phyloP scores from a whole-genome alignment of 1,140 invertebrate species.

The Brachionus manjavacas region DNA sequence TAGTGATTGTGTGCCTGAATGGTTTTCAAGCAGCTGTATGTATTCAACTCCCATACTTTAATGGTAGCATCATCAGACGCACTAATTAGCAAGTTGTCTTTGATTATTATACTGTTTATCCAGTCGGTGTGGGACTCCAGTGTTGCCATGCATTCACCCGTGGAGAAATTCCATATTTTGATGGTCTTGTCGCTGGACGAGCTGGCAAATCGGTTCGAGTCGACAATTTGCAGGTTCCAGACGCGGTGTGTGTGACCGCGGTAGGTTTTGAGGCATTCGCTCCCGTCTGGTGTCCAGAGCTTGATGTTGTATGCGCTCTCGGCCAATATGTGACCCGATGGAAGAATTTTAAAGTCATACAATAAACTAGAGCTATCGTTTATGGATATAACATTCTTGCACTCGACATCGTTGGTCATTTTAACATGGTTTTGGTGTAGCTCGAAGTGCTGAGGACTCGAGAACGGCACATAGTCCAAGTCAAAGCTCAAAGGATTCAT shows the following conservation, averaged over 20 bases:
- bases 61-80: neutral
- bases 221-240: neutral
- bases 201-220: neutral
- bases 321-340: neutral
- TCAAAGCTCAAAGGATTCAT: neutral
- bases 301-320: neutral
- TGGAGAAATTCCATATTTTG: conserved; percentile 17
- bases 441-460: neutral
- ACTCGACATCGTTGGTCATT: neutral
- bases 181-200: neutral
- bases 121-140: neutral
- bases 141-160: neutral
- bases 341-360: neutral
- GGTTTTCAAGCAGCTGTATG: conserved; percentile 76
- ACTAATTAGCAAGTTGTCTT: neutral
- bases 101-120: neutral
- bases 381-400: neutral
- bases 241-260: neutral
- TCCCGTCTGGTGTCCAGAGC: neutral
- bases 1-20: conserved; percentile 52
- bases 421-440: neutral
- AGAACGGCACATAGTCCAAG: neutral
- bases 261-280: neutral
- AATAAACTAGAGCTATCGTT: neutral
- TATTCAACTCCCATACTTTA: neutral